Base-by-base conservation (phyloP, 2,888 invertebrate genomes). In the Drosophila kanekoi region DNA sequence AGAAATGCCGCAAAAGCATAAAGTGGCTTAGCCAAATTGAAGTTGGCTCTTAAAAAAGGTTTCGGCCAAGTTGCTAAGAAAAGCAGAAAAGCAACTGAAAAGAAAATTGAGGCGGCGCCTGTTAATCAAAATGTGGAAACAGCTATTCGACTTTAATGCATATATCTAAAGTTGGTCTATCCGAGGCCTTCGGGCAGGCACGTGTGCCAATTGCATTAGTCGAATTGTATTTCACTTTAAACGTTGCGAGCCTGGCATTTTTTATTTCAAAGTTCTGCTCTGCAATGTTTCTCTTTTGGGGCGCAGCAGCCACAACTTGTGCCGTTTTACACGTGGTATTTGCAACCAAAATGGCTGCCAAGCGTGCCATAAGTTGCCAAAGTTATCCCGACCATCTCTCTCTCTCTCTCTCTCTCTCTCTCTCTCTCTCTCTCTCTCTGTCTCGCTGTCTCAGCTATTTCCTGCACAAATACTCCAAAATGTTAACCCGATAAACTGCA, bases 131-230 rank as follows among this genome's bases (percentile, higher is more conserved):
- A 66, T 35, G 20, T 28, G 11, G 47, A 32, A 45, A 52, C 14
- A 35, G 35, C 41, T 38, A 32, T 52, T 35, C 32, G 48, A 40
- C 32, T 49, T 59, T 16, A 13, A n/a, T 53, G 23, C 20, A 38
- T 37, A 9, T n/a, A 44, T 38, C 16, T 52, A 40, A 16, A 59
- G 53, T 41, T 45, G 40, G 52, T 43, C 68, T 57, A 49, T 18
- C 2, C 8, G 28, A 28, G 18, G 53, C n/a, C 40, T 43, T 28
- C 35, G 44, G 35, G 16, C 52, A 23, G 57, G 65, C 65, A 77
- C 76, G 76, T 81, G 73, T 72, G 78, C 71, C 86, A 82, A 85
- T 87, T 81, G 82, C 84, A 85, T 87, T 87, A 85, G 78, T 52
- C 72, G 80, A 85, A 81, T 78, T 76, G 83, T 79, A 81, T 76